Base-by-base conservation (phyloP, 2,113 vertebrate species). In the Micronycteris hirsuta region DNA sequence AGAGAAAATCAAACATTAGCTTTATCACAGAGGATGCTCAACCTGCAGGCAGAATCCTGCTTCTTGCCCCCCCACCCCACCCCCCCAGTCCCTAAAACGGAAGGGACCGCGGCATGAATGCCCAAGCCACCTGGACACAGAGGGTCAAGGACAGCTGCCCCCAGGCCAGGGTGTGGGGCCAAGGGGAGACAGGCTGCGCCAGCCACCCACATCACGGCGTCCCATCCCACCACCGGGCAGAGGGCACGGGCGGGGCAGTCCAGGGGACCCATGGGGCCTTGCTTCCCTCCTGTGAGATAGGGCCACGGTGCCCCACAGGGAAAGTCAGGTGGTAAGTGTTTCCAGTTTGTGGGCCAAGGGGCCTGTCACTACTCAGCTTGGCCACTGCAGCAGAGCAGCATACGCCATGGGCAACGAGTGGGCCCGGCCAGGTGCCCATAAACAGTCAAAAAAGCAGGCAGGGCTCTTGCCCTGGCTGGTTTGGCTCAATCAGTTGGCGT, bases 1-100 rank as follows among this genome's bases (percentile, higher is more conserved):
- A 3, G 0, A 1, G 2, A 6, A 45, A 4, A 67, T 36, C 45
- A n/a, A 77, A 33, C 3, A 9, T 0, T 9, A 83, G 14, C 41
- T 31, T 10, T 11, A 16, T 9, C 14, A n/a, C 0, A 24, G 1
- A 24, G 0, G 5, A 15, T 0, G 6, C 16, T 33, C 63, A 31
- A 31, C 1, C n/a, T 70, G 3, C 6, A 76, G 43, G 7, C 7
- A 41, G 3, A 73, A 36, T 17, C 22, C 58, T 61, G 58, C 33
- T 54, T 80, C 38, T 22, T n/a, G 31, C 52, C 3, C 0, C 36
- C 31, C 43, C 10, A 43, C 7, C 2, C n/a, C n/a, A 49, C 43
- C 10, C 49, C 7, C 2, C n/a, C n/a, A 49, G 17, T 17, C 5
- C 28, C 58, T n/a, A 43, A 10, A 41, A 36, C 6, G 0, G 58